phyloP scores from a whole-genome alignment of 2,888 invertebrate species.

The Pristionchus fissidentatus region DNA sequence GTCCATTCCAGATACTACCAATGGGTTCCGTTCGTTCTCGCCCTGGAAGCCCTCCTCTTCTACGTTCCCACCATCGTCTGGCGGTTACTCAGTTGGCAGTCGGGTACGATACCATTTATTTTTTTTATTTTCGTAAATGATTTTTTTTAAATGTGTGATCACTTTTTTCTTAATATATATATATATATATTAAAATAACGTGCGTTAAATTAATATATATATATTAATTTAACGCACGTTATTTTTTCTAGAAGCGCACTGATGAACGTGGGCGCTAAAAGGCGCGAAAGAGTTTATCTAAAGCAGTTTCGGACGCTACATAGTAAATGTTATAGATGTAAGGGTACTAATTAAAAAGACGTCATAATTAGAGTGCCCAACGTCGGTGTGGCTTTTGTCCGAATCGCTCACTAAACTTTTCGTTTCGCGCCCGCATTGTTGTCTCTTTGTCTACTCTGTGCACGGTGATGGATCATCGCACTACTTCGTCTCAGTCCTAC shows the following conservation, averaged over 20 bases:
- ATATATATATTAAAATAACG: too few relatives aligned
- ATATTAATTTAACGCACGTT: background rate
- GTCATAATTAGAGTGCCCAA: too few relatives aligned
- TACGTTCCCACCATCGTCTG: slow-evolving; percentile 76
- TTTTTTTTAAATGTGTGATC: background rate
- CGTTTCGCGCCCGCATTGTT: slow-evolving; percentile 32
- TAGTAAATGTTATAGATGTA: too few relatives aligned
- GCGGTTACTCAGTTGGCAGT: slow-evolving; percentile 75
- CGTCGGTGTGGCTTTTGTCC: too few relatives aligned
- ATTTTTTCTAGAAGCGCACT: background rate
- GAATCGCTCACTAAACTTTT: too few relatives aligned
- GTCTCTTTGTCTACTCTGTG: slow-evolving; percentile 13
- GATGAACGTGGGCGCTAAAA: too few relatives aligned
- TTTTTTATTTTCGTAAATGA: background rate
- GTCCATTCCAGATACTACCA: slow-evolving; percentile 66
- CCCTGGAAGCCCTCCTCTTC: slow-evolving; percentile 75
- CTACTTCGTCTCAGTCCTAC: background rate
- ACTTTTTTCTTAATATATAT: too few relatives aligned
- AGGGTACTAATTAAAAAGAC: too few relatives aligned
- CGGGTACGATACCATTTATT: slow-evolving; percentile 61
- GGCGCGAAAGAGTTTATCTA: too few relatives aligned
- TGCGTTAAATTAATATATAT: too few relatives aligned
- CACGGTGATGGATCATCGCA: slow-evolving; percentile 34
- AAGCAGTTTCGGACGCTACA: too few relatives aligned
- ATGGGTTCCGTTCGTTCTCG: slow-evolving; percentile 75